Base-by-base conservation (phyloP, 2,888 invertebrate species). In the Pseudolycoriella hygida region DNA sequence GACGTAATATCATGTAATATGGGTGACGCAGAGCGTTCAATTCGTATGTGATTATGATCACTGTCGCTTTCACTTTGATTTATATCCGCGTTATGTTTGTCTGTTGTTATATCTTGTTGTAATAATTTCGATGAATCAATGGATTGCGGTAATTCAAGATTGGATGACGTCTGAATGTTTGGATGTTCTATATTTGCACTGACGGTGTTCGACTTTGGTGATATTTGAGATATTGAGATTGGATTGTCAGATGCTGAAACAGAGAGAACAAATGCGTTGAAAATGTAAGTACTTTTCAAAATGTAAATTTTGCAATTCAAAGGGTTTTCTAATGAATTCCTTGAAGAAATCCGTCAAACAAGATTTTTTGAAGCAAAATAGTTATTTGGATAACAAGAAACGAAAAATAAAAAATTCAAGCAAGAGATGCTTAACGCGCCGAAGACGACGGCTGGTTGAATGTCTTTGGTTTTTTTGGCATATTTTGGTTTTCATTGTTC, bases 21-120 rank as follows among this genome's bases (percentile, higher is more conserved):
- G n/a, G 37, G 37, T 37, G 37, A 37, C 15, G 37, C 37, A 37
- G 37, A 37, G 3, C 37, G 37, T 37, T 37, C 37, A 12, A 37
- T 15, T 37, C 37, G 37, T 37, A 37, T 37, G 15, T 37, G 37
- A 15, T 37, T 37, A 14, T 37, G n/a, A 14, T 37, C 15, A 37
- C 15, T 14, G 15, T 37, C 15, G 15, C 37, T 37, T 37, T 37
- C 37, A 37, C 37, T 37, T 37, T 37, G n/a, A 37, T 8, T 37
- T 14, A 12, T 37, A 25, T 25, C 25, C 25, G 25, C 25, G 25
- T 25, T 25, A 12, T 12, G n/a, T 14, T 37, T 37, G 15, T 37
- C 37, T 6, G n/a, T 12, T 12, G n/a, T 12, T 3, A 14, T 37
- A 12, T 37, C 15, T 37, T 37, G 37, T 37, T 12, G n/a, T 14